Evolutionary conservation across 35 echinoderm and acorn worm species (phyloP).

Genomic region (Ptychodera flava): DNA sequence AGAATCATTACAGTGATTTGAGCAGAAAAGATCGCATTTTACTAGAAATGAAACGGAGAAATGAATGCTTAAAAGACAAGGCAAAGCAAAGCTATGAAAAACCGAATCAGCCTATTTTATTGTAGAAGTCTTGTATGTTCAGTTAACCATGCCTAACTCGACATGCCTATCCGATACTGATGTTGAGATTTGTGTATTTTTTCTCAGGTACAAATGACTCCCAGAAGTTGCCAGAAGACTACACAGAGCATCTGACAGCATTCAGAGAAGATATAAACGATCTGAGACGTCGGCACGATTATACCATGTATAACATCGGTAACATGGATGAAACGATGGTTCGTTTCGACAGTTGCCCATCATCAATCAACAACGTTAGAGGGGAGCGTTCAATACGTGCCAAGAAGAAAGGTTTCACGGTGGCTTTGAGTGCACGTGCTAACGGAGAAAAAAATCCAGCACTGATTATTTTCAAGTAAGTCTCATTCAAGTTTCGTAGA

Average conservation of each 20-base stretch:
- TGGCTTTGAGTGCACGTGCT: background rate
- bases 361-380: slow-evolving; percentile 8
- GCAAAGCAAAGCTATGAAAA: too few relatives aligned
- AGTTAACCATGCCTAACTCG: too few relatives aligned
- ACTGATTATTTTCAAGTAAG: background rate
- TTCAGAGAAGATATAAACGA: slow-evolving; percentile 5
- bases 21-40: too few relatives aligned
- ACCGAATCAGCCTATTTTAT: too few relatives aligned
- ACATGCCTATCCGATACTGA: too few relatives aligned
- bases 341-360: background rate
- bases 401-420: slow-evolving; percentile 30
- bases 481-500: too few relatives aligned
- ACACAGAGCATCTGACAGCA: background rate
- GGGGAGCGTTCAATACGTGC: slow-evolving; percentile 9
- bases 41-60: too few relatives aligned
- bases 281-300: background rate
- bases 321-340: slow-evolving; percentile 34
- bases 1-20: too few relatives aligned
- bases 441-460: slow-evolving; percentile 16
- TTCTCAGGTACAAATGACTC: background rate
- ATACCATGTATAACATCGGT: background rate
- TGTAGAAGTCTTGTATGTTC: too few relatives aligned
- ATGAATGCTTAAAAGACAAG: too few relatives aligned
- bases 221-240: background rate
- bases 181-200: too few relatives aligned